Percentiles rank a stretch among this genome's conserved stretches.
These are phyloP conservation scores for Epistrophella euchroma DNA, from an alignment of 2,888 invertebrate species.

Conservation along the genomic window DNA sequence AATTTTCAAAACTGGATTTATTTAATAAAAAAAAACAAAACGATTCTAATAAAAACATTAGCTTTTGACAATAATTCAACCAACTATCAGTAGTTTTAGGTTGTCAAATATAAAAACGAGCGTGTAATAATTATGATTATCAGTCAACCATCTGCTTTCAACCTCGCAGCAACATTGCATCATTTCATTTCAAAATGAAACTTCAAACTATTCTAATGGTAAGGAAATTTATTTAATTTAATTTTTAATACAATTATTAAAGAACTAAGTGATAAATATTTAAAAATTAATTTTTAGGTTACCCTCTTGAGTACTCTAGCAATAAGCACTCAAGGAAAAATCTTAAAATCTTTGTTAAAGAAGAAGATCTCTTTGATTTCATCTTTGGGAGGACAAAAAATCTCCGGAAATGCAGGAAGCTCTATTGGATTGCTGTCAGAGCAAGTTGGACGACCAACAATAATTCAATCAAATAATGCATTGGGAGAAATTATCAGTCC, in stretches of 20 bases:
- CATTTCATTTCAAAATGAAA: background rate
- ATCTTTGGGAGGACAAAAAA: background rate
- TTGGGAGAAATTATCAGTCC: background rate
- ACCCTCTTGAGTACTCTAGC: constrained; percentile 3
- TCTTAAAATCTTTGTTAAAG: background rate
- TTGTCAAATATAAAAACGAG: background rate
- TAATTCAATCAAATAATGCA: background rate
- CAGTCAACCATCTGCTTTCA: background rate
- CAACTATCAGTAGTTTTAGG: too few species aligned
- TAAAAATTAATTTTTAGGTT: background rate
- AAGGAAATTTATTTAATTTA: background rate
- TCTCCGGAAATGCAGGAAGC: background rate
- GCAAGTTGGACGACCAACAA: background rate
- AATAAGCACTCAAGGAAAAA: background rate
- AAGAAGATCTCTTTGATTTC: constrained; percentile 13
- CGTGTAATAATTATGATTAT: background rate
- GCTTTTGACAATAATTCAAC: too few species aligned
- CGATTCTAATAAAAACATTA: too few species aligned
- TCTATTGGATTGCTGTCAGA: background rate
- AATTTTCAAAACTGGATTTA: too few species aligned
- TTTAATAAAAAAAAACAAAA: too few species aligned
- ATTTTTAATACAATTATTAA: background rate
- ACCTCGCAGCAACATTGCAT: background rate
- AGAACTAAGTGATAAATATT: background rate
- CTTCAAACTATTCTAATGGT: constrained; percentile 8